These are phyloP conservation scores for Agrotis segetum DNA, from an alignment of 2,888 invertebrate genomes.

Conservation along the genomic window DNA sequence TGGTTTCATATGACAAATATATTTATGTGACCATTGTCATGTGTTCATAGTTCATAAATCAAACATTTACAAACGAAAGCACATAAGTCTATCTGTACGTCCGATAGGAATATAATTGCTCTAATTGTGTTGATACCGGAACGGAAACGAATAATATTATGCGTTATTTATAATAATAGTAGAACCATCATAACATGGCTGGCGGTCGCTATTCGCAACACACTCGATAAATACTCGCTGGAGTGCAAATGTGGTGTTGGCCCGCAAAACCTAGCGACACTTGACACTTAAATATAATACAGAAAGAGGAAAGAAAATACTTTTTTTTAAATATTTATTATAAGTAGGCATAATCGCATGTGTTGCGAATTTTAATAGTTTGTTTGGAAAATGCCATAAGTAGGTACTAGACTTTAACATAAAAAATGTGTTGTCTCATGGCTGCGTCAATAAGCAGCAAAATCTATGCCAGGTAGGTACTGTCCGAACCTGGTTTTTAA, in stretches of 20 bases:
- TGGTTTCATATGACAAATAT: neutral
- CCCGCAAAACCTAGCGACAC: no score
- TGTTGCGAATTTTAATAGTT: no score
- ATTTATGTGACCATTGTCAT: neutral
- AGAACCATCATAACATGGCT: slow-evolving; percentile 32
- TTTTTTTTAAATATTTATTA: no score
- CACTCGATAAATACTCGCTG: slow-evolving; percentile 30
- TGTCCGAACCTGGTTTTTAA: no score
- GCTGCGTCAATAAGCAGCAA: no score
- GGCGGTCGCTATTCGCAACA: slow-evolving; percentile 31
- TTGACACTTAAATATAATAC: no score
- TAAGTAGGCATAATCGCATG: no score
- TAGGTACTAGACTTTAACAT: no score
- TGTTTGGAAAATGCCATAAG: no score
- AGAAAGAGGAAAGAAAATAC: no score
- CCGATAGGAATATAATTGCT: slow-evolving; percentile 51
- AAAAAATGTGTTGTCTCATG: no score
- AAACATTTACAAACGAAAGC: slow-evolving; percentile 30
- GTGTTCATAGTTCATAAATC: neutral
- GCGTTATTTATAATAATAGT: slow-evolving; percentile 41
- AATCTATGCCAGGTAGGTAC: no score
- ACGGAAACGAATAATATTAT: slow-evolving; percentile 62
- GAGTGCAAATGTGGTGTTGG: neutral
- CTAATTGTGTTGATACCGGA: slow-evolving; percentile 56
- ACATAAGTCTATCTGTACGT: slow-evolving; percentile 30